phyloP scores from a whole-genome alignment of 2,888 invertebrate genomes.

The Orthosia gothica region DNA sequence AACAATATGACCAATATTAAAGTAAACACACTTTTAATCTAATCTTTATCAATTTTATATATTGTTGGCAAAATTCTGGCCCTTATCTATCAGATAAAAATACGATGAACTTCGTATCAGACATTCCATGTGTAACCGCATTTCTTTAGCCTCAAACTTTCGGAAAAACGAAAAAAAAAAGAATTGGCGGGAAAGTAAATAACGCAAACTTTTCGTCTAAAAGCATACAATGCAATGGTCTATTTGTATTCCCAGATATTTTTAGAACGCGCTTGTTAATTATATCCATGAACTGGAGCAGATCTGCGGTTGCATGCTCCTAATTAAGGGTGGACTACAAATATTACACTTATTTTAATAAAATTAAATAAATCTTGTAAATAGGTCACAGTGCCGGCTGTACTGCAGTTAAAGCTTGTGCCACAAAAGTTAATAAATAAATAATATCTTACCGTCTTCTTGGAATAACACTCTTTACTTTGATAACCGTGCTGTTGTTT shows the following conservation, averaged over 20 bases:
- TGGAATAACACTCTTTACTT: slow-evolving; percentile 90
- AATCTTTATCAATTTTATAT: slow-evolving; percentile 43
- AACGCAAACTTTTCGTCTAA: slow-evolving; percentile 30
- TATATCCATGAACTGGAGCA: slow-evolving; percentile 81
- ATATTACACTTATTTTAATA: slow-evolving; percentile 4
- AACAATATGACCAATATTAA: slow-evolving; percentile 6
- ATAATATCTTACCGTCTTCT: slow-evolving; percentile 84
- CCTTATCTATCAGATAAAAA: slow-evolving; percentile 57
- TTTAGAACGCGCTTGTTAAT: slow-evolving; percentile 80
- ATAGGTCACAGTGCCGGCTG: slow-evolving; percentile 22
- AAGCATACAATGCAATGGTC: slow-evolving; percentile 54
- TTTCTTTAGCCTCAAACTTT: neutral
- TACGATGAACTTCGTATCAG: slow-evolving; percentile 43
- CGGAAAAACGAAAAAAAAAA: neutral
- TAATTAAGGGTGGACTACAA: slow-evolving; percentile 45
- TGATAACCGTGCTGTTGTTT: slow-evolving; percentile 80
- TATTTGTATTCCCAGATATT: slow-evolving; percentile 71
- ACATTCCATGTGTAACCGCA: neutral
- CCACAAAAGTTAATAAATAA: slow-evolving; percentile 61
- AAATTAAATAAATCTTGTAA: slow-evolving; percentile 5
- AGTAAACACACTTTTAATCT: slow-evolving; percentile 50
- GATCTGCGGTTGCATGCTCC: slow-evolving; percentile 62
- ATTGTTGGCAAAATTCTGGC: slow-evolving; percentile 26
- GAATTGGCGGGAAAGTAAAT: slow-evolving; percentile 61
- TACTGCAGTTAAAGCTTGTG: slow-evolving; percentile 17